A percentile compares a stretch with the other conserved stretches of the same genome.
These are phyloP conservation scores for Mythimna ferrago DNA, from an alignment of 2,888 invertebrate genomes.

Conservation along the genomic window DNA sequence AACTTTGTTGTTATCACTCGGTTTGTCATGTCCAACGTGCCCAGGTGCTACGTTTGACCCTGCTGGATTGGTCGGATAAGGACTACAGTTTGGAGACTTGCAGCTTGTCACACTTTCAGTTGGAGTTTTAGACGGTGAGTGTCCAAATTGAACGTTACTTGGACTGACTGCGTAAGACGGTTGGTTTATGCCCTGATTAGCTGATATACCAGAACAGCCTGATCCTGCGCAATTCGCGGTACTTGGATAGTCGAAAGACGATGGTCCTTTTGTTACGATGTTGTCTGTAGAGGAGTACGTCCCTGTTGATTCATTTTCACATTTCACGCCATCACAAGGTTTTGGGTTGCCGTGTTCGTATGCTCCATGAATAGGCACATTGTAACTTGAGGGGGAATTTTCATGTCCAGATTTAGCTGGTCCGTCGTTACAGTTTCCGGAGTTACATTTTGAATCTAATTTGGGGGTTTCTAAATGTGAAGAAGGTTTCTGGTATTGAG, in stretches of 20 bases:
- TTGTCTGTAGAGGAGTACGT: constrained; percentile 26
- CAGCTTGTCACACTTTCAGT: neutral
- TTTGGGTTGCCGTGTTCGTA: constrained; percentile 39
- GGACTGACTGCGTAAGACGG: constrained; percentile 26
- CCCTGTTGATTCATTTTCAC: constrained; percentile 49
- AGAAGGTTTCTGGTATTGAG: constrained; percentile 70
- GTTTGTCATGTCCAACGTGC: constrained; percentile 19
- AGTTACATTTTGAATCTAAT: constrained; percentile 63
- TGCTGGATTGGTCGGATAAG: constrained; percentile 24
- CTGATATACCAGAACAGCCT: constrained; percentile 39
- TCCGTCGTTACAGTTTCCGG: constrained; percentile 64
- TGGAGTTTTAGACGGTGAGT: constrained; percentile 23
- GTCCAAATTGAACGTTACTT: constrained; percentile 23
- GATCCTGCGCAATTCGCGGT: constrained; percentile 49
- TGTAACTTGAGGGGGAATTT: constrained; percentile 53
- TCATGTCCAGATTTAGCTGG: constrained; percentile 38
- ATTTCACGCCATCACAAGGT: constrained; percentile 53
- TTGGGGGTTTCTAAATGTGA: constrained; percentile 77
- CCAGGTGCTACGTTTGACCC: constrained; percentile 22
- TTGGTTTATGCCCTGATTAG: constrained; percentile 18
- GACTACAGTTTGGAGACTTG: neutral
- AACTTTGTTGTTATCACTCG: constrained; percentile 21
- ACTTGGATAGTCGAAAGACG: constrained; percentile 24
- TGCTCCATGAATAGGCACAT: constrained; percentile 57
- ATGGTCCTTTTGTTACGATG: constrained; percentile 23